phyloP scores from a whole-genome alignment of 2,888 invertebrate species.

The Synanthedon tipuliformis region DNA sequence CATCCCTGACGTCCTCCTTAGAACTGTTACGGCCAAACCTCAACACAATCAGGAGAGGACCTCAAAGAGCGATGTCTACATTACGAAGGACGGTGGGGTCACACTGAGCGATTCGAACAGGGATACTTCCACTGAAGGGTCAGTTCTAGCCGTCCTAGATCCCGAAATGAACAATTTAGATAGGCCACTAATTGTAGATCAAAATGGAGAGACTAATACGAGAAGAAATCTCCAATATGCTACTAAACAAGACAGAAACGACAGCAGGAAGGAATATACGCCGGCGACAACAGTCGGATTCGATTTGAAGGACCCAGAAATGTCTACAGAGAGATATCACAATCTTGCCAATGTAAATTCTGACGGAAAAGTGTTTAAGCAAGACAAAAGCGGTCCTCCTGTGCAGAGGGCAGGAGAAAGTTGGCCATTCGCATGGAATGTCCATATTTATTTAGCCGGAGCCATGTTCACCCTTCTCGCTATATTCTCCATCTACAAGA shows the following conservation, averaged over 20 bases:
- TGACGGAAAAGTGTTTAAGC: slow-evolving; percentile 56
- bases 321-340: slow-evolving; percentile 67
- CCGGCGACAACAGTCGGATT: slow-evolving; percentile 61
- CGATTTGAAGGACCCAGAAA: slow-evolving; percentile 57
- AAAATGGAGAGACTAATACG: slow-evolving; percentile 65
- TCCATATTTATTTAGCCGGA: slow-evolving; percentile 90
- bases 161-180: slow-evolving; percentile 67
- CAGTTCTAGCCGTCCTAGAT: slow-evolving; percentile 57
- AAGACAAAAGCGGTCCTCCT: slow-evolving; percentile 48
- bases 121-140: slow-evolving; percentile 60
- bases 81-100: slow-evolving; percentile 58
- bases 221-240: slow-evolving; percentile 62
- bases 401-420: slow-evolving; percentile 69
- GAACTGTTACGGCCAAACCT: slow-evolving; percentile 74
- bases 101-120: slow-evolving; percentile 51
- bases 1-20: slow-evolving; percentile 80
- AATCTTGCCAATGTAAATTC: slow-evolving; percentile 72
- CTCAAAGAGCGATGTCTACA: slow-evolving; percentile 50
- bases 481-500: slow-evolving; percentile 86
- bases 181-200: slow-evolving; percentile 57
- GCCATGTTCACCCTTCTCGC: slow-evolving; percentile 86
- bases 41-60: slow-evolving; percentile 56
- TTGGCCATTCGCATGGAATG: slow-evolving; percentile 90
- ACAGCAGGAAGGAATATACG: slow-evolving; percentile 44
- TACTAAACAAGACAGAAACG: slow-evolving; percentile 40